These are phyloP conservation scores for Glareola pratincola DNA, from an alignment of 2,113 vertebrate species.

Conservation along the genomic window DNA sequence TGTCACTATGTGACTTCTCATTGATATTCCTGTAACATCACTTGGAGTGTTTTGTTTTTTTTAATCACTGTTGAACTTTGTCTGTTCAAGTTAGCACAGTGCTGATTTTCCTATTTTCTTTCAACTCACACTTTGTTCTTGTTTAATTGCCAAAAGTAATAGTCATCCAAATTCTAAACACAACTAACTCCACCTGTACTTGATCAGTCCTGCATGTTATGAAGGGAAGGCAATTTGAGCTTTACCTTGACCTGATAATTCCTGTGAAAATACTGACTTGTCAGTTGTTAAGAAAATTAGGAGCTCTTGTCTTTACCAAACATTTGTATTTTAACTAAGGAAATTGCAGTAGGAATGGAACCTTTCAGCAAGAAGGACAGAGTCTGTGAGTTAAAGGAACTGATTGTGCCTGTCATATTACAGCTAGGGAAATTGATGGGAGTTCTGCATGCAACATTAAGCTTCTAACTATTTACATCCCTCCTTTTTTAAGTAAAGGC, in stretches of 20 bases:
- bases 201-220: background rate
- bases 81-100: background rate
- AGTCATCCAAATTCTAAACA: slow-evolving; percentile 1
- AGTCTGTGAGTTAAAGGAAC: background rate
- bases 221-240: background rate
- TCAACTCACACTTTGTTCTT: background rate
- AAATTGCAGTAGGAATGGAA: background rate
- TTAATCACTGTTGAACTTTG: background rate
- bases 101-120: background rate
- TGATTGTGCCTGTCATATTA: background rate
- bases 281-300: background rate
- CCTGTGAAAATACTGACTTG: background rate
- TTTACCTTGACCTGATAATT: background rate
- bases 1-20: background rate
- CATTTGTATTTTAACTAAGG: background rate
- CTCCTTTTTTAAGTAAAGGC: background rate
- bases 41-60: background rate
- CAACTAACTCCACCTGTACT: background rate
- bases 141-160: background rate
- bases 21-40: background rate
- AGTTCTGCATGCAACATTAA: background rate
- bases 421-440: background rate
- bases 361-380: background rate
- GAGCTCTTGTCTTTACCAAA: background rate
- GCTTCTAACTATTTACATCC: background rate